Evolutionary conservation across 2,797 vertebrate species (phyloP).

Genomic region (Acropternis orthonyx): DNA sequence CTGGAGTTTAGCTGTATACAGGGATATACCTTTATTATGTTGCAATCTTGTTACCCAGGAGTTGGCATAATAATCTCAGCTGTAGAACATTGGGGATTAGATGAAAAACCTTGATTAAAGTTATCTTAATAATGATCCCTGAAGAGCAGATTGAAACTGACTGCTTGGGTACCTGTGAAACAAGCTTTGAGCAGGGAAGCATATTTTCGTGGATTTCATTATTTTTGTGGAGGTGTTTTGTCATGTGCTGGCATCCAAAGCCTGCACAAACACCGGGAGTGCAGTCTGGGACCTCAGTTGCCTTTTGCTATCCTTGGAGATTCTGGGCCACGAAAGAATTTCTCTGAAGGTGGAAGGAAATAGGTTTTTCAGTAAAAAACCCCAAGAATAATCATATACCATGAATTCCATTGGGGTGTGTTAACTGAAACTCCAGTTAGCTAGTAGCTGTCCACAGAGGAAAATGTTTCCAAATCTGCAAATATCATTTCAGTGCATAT

Average conservation of each 20-base stretch:
- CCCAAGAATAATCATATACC: not conserved
- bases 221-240: slow-evolving; percentile 2
- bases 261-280: not conserved
- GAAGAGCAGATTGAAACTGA: not conserved
- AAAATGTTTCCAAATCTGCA: not conserved
- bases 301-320: not conserved
- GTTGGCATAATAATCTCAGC: slow-evolving; percentile 43
- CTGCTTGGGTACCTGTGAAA: slow-evolving; percentile 30
- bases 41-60: slow-evolving; percentile 26
- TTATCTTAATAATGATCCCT: slow-evolving; percentile 54
- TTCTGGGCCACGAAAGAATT: not conserved
- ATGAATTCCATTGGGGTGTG: not conserved
- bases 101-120: slow-evolving; percentile 60
- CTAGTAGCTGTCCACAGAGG: not conserved
- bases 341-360: not conserved
- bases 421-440: not conserved
- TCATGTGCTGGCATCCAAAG: not conserved
- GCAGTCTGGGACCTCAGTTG: not conserved
- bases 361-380: not conserved
- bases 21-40: slow-evolving; percentile 8
- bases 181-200: not conserved
- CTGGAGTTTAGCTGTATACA: slow-evolving; percentile 21
- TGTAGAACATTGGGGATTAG: slow-evolving; percentile 40
- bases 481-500: not conserved
- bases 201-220: not conserved